A percentile compares a stretch with the other conserved stretches of the same genome.
Evolutionary conservation across 2,888 invertebrate genomes (phyloP).

Genomic region (Alsophila aescularia): DNA sequence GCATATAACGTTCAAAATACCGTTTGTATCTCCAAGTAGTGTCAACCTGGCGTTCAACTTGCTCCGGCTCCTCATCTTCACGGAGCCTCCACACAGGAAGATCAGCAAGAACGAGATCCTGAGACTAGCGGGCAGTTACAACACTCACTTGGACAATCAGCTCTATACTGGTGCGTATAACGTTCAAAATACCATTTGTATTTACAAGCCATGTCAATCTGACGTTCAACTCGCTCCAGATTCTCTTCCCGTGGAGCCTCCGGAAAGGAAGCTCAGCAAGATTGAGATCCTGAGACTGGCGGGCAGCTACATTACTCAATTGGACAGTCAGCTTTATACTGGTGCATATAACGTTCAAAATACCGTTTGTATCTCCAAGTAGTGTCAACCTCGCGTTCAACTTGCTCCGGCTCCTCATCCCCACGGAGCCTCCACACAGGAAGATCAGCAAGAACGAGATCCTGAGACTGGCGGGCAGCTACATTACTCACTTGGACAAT

Average conservation of each 20-base stretch:
- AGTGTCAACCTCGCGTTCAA: too few relatives aligned
- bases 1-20: slow-evolving; percentile 64
- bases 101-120: slow-evolving; percentile 98
- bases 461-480: too few relatives aligned
- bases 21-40: slow-evolving; percentile 85
- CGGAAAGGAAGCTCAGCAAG: slow-evolving; percentile 96
- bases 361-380: too few relatives aligned
- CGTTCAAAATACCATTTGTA: slow-evolving; percentile 66
- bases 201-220: slow-evolving; percentile 93
- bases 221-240: slow-evolving; percentile 93
- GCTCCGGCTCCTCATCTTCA: slow-evolving; percentile 94
- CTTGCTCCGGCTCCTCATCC: too few relatives aligned
- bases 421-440: too few relatives aligned
- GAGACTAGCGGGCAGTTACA: slow-evolving; percentile 95
- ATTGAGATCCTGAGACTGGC: slow-evolving; percentile 97
- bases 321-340: slow-evolving; percentile 89
- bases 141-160: slow-evolving; percentile 93
- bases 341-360: too few relatives aligned
- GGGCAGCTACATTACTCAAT: slow-evolving; percentile 96
- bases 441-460: too few relatives aligned
- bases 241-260: slow-evolving; percentile 97
- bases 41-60: slow-evolving; percentile 96
- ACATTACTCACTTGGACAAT: too few relatives aligned
- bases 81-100: slow-evolving; percentile 97
- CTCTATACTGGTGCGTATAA: slow-evolving; percentile 86